Conservation (phyloP, 2,113 vertebrate species). For the Podarcis muralis region DNA sequence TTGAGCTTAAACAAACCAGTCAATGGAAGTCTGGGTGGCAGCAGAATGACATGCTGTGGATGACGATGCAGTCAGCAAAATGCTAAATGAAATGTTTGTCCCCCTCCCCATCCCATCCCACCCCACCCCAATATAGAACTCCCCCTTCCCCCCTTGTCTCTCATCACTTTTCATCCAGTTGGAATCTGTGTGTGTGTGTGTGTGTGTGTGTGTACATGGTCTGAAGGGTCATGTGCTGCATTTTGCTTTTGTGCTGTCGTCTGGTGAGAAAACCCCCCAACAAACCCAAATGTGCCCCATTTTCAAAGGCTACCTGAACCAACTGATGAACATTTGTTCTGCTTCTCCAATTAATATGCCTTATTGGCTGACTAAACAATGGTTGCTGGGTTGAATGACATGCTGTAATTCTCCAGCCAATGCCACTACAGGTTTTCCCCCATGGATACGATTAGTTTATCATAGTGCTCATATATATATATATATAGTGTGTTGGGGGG, state of each 20-base stretch:
- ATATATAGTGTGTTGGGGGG: no score
- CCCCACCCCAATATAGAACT: conserved; percentile 31
- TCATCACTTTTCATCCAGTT: conserved; percentile 48
- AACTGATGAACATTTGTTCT: conserved; percentile 42
- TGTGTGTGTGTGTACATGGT: conserved; percentile 39
- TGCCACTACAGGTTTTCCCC: conserved; percentile 60
- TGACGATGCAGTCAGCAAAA: conserved; percentile 61
- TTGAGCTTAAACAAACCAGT: conserved; percentile 70
- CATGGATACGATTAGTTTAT: conserved; percentile 71
- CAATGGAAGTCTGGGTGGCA: conserved; percentile 67
- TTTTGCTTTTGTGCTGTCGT: conserved; percentile 58
- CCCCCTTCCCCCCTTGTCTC: conserved; percentile 48
- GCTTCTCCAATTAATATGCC: conserved; percentile 49
- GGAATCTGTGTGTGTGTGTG: conserved; percentile 37
- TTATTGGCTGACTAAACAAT: conserved; percentile 62
- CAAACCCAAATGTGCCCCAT: conserved; percentile 47
- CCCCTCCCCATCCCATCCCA: not conserved
- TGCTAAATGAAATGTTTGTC: conserved; percentile 40
- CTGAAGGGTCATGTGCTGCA: not conserved
- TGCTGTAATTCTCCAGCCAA: conserved; percentile 56
- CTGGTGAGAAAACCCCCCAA: not conserved
- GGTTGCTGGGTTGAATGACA: conserved; percentile 63
- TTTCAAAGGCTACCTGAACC: conserved; percentile 49
- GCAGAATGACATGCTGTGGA: conserved; percentile 58
- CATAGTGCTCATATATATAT: conserved; percentile 39